Percentiles rank a stretch among this genome's conserved stretches.
Evolutionary conservation across 2,888 invertebrate genomes (phyloP).

Genomic region (Macrophya annulata): DNA sequence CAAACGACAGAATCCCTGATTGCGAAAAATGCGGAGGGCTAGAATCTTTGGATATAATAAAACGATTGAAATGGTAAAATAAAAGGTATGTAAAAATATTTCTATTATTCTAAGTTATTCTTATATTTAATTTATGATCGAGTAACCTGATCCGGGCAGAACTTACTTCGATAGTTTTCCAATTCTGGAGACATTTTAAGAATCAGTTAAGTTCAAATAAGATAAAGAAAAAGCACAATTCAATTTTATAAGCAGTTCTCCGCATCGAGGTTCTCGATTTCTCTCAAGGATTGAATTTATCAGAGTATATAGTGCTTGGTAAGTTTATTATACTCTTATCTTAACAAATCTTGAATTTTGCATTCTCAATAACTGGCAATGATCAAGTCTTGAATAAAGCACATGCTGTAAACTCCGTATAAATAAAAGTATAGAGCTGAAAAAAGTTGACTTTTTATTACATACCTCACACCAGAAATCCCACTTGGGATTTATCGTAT

Average conservation of each 20-base stretch:
- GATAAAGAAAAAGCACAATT: background rate
- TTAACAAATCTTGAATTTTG: background rate
- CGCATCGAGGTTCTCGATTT: background rate
- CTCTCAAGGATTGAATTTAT: background rate
- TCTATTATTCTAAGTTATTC: background rate
- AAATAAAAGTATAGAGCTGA: slow-evolving; percentile 62
- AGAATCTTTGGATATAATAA: background rate
- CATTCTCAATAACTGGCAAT: slow-evolving; percentile 21
- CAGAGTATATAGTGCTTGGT: background rate
- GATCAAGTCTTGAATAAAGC: slow-evolving; percentile 63
- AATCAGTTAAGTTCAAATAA: background rate
- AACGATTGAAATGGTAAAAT: background rate
- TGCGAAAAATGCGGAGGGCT: background rate
- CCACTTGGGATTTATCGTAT: slow-evolving; percentile 97
- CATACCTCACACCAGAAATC: slow-evolving; percentile 98
- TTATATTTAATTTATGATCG: background rate
- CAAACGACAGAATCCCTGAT: background rate
- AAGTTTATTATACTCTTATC: background rate
- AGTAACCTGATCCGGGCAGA: background rate
- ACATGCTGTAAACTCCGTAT: slow-evolving; percentile 69
- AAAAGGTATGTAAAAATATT: background rate
- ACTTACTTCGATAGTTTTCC: background rate
- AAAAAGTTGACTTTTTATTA: slow-evolving; percentile 54
- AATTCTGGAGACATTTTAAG: background rate
- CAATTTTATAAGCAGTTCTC: background rate